Base-by-base conservation (phyloP, 1,140 invertebrate genomes). In the Condylostylus longicornis region DNA sequence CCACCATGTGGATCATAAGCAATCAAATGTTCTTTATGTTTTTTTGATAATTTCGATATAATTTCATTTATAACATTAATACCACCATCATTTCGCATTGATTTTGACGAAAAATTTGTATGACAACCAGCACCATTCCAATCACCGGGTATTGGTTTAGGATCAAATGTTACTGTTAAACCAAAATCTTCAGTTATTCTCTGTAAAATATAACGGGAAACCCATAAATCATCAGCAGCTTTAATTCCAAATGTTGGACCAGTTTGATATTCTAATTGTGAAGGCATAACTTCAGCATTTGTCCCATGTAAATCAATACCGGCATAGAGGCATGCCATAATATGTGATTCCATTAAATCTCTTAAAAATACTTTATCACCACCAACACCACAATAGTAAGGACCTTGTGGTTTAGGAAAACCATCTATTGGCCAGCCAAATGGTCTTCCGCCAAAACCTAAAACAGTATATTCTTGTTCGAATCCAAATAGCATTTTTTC, bases 211-310 rank as follows among this genome's bases (percentile, higher is more conserved):
- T 58, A 61, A 2, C 58, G 50, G 0, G 85, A 74, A 8, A 93
- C 71, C 89, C 89, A 94, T 2, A 94, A 59, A 48, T 94, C 78
- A 50, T 94, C 88, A 14, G 80, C 83, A 50, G 79, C 82, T 5
- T 65, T 62, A 37, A 94, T 84, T 0, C 89, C 88, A 47, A 74
- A 68, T 44, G 75, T 79, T 0, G 83, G 80, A 3, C 82, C 82
- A 4, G 84, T 75, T 33, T 62, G 57, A 37, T 58, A 58, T 31
- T 59, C 55, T 60, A 65, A 65, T 51, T 87, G 84, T 13, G 82
- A 77, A 12, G 86, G 85, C 87, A 93, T 91, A 12, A 93, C 90
- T 61, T 95, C 89, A 5, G 87, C 90, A 53, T 95, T 95, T 5
- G 77, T 84, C 13, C 90, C 90, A 27, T 76, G 71, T 43, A 95